Base-by-base conservation (phyloP, 2,797 vertebrate genomes). In the Fistularia tabacaria region DNA sequence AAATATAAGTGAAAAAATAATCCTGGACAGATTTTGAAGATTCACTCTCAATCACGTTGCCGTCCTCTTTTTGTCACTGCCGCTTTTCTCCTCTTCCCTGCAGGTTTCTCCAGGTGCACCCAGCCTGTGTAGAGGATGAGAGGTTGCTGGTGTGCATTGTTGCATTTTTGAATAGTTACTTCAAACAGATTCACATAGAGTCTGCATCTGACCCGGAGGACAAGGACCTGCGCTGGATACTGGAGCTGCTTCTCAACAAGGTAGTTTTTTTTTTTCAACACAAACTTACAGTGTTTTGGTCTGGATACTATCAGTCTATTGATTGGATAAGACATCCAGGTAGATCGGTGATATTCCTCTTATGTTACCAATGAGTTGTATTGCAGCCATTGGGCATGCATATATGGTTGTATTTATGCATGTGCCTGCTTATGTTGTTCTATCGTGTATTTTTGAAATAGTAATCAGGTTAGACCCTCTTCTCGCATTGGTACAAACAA, bases 91-190 rank as follows among this genome's bases (percentile, higher is more conserved):
- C 49, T 49, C 45, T 8, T 52, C 46, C 65, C 78, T 38, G 11
- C 77, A 99, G 97, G 82, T 99, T 99, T 92, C 85, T 99, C 47
- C 93, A 93, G 80, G 94, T 98, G 59, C 89, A 89, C 81, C 96
- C 97, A 69, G 92, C 93, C 52, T 93, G 92, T 74, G 69, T 66
- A 7, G 93, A 98, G 69, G 97, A 99, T 79, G 94, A 98, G 86
- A 94, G 92, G 73, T 90, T 99, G 71, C 84, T 99, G 10, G 90
- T 92, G 76, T 93, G 93, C 76, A 85, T 99, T 42, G 59, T 98
- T 80, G 91, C 89, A 69, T 97, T 98, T 89, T 85, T 99, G 74
- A 95, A 92, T 74, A 91, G 89, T 63, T 89, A 92, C 69, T 90
- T 95, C 72, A 92, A 84, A 71, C 90, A 90, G 39, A 88, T 87